phyloP scores from a whole-genome alignment of 64 coral and sea anemone species.

The Actinia tenebrosa region DNA sequence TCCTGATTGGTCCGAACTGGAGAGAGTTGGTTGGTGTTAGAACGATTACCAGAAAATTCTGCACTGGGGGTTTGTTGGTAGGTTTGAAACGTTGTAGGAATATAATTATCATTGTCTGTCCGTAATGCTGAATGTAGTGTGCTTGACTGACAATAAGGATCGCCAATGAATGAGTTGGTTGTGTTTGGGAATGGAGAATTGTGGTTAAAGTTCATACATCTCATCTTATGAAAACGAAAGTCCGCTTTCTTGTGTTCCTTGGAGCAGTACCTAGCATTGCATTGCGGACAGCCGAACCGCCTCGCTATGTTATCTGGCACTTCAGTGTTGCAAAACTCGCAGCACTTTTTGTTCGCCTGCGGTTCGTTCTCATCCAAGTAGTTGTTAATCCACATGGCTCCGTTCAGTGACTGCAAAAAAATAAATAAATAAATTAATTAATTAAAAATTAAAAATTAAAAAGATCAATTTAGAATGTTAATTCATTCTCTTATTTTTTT shows the following conservation, averaged over 20 bases:
- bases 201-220: not conserved
- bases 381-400: constrained; percentile 13
- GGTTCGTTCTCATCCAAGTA: not conserved
- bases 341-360: not conserved
- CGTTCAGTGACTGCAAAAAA: constrained; percentile 5
- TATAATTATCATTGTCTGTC: not conserved
- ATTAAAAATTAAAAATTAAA: no score
- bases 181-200: not conserved
- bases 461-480: no score
- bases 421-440: no score
- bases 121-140: not conserved
- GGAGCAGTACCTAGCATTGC: constrained; percentile 12
- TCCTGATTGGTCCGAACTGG: not conserved
- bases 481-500: no score
- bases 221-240: not conserved
- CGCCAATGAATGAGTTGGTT: not conserved
- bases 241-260: constrained; percentile 31
- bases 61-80: not conserved
- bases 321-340: constrained; percentile 7
- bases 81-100: not conserved
- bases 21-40: not conserved
- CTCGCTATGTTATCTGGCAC: not conserved
- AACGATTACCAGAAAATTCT: not conserved
- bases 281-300: not conserved
- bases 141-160: not conserved